Conservation (phyloP, 2,113 vertebrate species). For the Chaetorhynchus papuensis region DNA sequence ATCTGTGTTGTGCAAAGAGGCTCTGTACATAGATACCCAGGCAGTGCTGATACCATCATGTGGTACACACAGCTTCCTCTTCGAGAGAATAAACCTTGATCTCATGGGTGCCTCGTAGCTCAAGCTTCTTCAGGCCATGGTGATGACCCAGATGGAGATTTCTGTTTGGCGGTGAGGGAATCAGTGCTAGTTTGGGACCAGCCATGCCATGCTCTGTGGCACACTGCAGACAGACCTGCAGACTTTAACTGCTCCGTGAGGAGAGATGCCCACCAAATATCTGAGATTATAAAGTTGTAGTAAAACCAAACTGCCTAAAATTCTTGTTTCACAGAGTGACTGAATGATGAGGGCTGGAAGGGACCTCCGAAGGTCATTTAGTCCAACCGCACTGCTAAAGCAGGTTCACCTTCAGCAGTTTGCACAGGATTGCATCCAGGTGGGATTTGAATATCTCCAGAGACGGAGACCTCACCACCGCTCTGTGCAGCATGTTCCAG, state of each 20-base stretch:
- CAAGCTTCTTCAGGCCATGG: neutral
- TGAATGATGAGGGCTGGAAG: neutral
- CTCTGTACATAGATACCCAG: neutral
- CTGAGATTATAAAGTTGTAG: neutral
- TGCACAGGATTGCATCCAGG: neutral
- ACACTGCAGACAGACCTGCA: neutral
- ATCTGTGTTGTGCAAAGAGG: neutral
- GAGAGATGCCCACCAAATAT: neutral
- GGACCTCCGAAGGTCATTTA: neutral
- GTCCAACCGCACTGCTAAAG: neutral
- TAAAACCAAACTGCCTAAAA: neutral
- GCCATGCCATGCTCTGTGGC: neutral
- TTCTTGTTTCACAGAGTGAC: neutral
- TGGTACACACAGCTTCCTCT: neutral
- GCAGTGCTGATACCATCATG: neutral
- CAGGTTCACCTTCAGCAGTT: neutral
- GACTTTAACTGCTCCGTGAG: neutral
- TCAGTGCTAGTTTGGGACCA: neutral
- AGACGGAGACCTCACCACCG: neutral
- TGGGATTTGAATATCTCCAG: neutral
- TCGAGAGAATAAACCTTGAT: neutral
- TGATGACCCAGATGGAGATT: neutral
- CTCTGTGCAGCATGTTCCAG: too few relatives aligned
- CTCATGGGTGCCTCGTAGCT: neutral
- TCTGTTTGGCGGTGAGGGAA: neutral